These are phyloP conservation scores for Mystacides longicornis DNA, from an alignment of 2,888 invertebrate genomes.

Conservation along the genomic window DNA sequence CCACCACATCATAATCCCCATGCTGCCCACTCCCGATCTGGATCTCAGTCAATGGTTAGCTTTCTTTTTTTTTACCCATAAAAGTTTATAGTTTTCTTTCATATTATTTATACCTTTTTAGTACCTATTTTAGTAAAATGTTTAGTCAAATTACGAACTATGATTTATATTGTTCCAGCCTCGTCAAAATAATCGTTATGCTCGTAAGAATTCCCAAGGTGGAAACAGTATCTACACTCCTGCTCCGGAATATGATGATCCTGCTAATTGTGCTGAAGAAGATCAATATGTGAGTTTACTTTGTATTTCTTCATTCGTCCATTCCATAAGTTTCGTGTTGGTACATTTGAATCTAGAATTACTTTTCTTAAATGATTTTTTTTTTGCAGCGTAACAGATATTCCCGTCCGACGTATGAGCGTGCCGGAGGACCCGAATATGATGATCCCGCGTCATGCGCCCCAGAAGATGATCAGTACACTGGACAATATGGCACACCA, in stretches of 20 bases:
- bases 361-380: not conserved
- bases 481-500: conserved; percentile 83
- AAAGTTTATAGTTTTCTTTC: too few species aligned
- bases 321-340: not conserved
- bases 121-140: not conserved
- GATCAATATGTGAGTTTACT: conserved; percentile 67
- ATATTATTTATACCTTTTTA: not conserved
- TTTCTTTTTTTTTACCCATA: conserved; percentile 29
- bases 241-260: conserved; percentile 88
- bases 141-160: not conserved
- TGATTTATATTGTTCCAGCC: conserved; percentile 35
- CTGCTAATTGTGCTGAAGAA: conserved; percentile 86
- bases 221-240: conserved; percentile 77
- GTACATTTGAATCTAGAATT: not conserved
- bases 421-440: conserved; percentile 70
- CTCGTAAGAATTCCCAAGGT: conserved; percentile 68
- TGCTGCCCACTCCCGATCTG: conserved; percentile 74
- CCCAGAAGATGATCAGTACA: conserved; percentile 86
- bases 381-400: conserved; percentile 53
- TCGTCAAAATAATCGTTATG: conserved; percentile 61
- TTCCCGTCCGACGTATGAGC: conserved; percentile 58
- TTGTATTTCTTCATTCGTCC: not conserved
- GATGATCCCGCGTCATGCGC: conserved; percentile 91
- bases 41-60: conserved; percentile 79
- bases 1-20: conserved; percentile 67